Evolutionary conservation across 2,888 invertebrate species (phyloP).

Genomic region (Allophyes oxyacanthae): DNA sequence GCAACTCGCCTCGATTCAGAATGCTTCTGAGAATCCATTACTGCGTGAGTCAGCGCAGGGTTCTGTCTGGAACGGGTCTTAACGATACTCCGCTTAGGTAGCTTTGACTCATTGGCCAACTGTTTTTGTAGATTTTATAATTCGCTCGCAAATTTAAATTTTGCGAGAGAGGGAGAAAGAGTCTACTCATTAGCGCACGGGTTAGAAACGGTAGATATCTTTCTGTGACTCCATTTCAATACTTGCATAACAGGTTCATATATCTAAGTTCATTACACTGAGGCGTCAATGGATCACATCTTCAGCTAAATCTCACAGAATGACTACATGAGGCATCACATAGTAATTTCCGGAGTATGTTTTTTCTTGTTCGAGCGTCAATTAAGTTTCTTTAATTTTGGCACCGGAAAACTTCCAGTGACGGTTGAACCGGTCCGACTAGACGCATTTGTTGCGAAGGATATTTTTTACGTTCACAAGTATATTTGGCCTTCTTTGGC

Average conservation of each 20-base stretch:
- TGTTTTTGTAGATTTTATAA: slow-evolving; percentile 51
- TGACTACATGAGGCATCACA: slow-evolving; percentile 59
- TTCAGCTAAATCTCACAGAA: slow-evolving; percentile 31
- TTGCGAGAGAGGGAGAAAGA: slow-evolving; percentile 16
- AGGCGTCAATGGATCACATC: slow-evolving; percentile 49
- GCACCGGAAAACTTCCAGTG: slow-evolving; percentile 72
- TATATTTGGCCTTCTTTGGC: slow-evolving; percentile 67
- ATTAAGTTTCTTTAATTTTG: slow-evolving; percentile 74
- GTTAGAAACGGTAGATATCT: slow-evolving; percentile 30
- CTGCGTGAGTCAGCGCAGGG: slow-evolving; percentile 70
- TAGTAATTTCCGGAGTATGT: slow-evolving; percentile 76
- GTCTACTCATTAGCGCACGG: slow-evolving; percentile 1
- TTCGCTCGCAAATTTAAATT: slow-evolving; percentile 24
- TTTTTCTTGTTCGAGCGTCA: slow-evolving; percentile 67
- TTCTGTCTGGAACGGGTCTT: slow-evolving; percentile 77
- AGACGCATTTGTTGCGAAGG: slow-evolving; percentile 69
- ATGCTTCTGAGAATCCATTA: slow-evolving; percentile 77
- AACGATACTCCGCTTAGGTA: slow-evolving; percentile 54
- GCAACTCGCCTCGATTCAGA: slow-evolving; percentile 73
- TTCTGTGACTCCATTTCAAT: slow-evolving; percentile 33
- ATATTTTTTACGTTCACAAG: slow-evolving; percentile 74
- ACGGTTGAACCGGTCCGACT: slow-evolving; percentile 74
- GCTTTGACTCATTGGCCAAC: slow-evolving; percentile 55
- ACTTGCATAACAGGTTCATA: slow-evolving; percentile 35
- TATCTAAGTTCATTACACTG: slow-evolving; percentile 36